Conservation (phyloP, 2,888 invertebrate genomes). For the Temnothorax rugatulus region DNA sequence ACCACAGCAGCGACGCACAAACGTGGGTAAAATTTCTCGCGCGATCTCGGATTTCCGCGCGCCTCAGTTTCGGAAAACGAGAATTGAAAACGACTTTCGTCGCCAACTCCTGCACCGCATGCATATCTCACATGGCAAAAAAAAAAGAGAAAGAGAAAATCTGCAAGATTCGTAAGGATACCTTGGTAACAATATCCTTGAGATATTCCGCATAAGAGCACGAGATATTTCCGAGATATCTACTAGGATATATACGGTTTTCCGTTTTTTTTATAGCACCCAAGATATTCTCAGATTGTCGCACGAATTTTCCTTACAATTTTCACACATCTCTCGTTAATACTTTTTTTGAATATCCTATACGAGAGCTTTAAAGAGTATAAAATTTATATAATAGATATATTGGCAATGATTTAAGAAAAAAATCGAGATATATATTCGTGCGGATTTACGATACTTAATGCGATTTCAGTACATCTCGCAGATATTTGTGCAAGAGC, state of each 20-base stretch:
- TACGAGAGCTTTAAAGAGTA: not conserved
- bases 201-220: not conserved
- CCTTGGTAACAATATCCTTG: constrained; percentile 2
- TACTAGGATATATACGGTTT: not conserved
- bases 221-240: not conserved
- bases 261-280: not conserved
- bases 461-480: not conserved
- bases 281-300: constrained; percentile 3
- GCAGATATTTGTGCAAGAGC: not conserved
- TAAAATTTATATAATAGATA: not conserved
- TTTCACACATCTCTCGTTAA: not conserved
- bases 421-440: not conserved
- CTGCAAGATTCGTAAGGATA: not conserved
- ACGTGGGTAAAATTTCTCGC: constrained; percentile 27
- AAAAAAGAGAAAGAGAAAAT: constrained; percentile 3
- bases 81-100: not conserved
- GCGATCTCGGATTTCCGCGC: constrained; percentile 38
- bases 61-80: constrained; percentile 34
- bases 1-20: not conserved
- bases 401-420: not conserved
- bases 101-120: not conserved
- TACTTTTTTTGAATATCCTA: not conserved
- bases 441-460: not conserved
- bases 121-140: not conserved
- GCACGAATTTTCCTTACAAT: not conserved